phyloP scores from a whole-genome alignment of 2,797 vertebrate genomes.

The Rhinella marina region DNA sequence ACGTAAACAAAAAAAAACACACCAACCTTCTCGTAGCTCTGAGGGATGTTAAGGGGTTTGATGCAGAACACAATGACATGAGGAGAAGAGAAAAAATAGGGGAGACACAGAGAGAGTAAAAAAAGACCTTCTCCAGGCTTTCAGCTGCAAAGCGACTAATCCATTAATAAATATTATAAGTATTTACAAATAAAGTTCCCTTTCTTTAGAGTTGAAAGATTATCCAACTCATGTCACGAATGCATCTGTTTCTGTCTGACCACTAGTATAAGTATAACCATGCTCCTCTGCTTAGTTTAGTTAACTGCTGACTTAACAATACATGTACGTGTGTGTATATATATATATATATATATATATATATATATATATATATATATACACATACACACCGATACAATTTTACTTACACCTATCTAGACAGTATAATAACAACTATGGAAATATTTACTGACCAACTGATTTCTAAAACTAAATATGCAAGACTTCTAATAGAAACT shows the following conservation, averaged over 20 bases:
- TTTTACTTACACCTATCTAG: neutral
- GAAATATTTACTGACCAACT: neutral
- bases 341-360: neutral
- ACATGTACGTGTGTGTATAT: neutral
- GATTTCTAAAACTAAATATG: neutral
- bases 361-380: neutral
- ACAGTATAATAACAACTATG: neutral
- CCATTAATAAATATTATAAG: slow-evolving; percentile 66
- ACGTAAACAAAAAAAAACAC: slow-evolving; percentile 99
- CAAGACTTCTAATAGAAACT: neutral
- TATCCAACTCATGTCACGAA: slow-evolving; percentile 6
- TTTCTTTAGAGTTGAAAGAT: slow-evolving; percentile 32
- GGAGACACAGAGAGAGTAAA: slow-evolving; percentile 99
- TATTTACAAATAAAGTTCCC: slow-evolving; percentile 38
- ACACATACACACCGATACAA: neutral
- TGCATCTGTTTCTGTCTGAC: neutral
- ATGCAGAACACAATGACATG: slow-evolving; percentile 99
- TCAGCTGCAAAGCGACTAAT: slow-evolving; percentile 91
- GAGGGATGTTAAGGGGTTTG: slow-evolving; percentile 99
- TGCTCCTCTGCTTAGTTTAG: neutral
- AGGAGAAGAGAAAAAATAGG: slow-evolving; percentile 99
- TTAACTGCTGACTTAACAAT: neutral
- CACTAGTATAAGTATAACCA: neutral
- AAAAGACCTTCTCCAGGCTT: slow-evolving; percentile 99
- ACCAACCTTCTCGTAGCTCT: slow-evolving; percentile 99